These are phyloP conservation scores for Chelon auratus DNA, from an alignment of 2,797 vertebrate genomes.

Conservation along the genomic window DNA sequence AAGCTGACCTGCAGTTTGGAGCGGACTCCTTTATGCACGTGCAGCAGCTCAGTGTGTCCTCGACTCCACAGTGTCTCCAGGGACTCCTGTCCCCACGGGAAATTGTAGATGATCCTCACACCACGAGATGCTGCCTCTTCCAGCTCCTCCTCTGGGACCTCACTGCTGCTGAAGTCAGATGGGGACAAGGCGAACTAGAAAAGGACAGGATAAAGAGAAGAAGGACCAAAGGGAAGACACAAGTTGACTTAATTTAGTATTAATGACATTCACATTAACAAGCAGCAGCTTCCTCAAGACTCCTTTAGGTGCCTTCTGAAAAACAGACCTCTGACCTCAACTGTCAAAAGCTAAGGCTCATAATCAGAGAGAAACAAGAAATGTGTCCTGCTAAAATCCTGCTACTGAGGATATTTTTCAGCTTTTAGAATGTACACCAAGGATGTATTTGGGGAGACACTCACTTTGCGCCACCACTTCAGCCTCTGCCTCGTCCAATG, in stretches of 20 bases:
- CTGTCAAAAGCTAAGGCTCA: too few relatives aligned
- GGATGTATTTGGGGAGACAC: slow-evolving; percentile 11
- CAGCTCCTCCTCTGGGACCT: slow-evolving; percentile 80
- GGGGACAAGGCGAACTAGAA: slow-evolving; percentile 91
- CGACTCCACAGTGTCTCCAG: slow-evolving; percentile 90
- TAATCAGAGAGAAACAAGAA: too few relatives aligned
- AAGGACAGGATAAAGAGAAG: not conserved
- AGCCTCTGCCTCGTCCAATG: slow-evolving; percentile 94
- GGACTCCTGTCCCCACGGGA: slow-evolving; percentile 93
- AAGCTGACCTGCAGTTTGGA: slow-evolving; percentile 84
- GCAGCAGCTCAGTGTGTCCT: slow-evolving; percentile 86
- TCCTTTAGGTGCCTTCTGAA: not conserved
- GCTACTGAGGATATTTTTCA: too few relatives aligned
- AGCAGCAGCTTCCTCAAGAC: not conserved
- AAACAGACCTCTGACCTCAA: not conserved
- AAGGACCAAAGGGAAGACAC: not conserved
- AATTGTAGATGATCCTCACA: slow-evolving; percentile 83
- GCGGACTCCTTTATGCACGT: slow-evolving; percentile 76
- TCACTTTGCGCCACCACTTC: slow-evolving; percentile 97
- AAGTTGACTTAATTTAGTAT: not conserved
- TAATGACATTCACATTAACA: slow-evolving; percentile 1
- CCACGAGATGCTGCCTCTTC: slow-evolving; percentile 64
- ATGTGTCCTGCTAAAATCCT: too few relatives aligned
- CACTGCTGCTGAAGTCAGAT: slow-evolving; percentile 89
- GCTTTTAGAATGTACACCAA: too few relatives aligned